Base-by-base conservation (phyloP, 2,888 invertebrate species). In the Eledone cirrhosa region DNA sequence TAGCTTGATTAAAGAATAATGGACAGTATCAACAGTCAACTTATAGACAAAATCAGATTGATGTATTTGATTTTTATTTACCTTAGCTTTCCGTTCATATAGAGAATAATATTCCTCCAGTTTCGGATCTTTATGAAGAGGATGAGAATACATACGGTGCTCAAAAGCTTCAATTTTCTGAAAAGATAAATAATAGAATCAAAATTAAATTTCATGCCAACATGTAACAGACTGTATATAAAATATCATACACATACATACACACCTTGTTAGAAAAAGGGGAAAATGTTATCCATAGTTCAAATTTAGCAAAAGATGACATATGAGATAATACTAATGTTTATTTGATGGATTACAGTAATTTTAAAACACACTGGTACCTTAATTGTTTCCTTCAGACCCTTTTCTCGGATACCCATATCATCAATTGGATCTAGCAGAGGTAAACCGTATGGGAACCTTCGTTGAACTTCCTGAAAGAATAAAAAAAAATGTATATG, bases 371-470 rank as follows among this genome's bases (percentile, higher is more conserved):
- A 8, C 11, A 11, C 41, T 41, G 81, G 53, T 79, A 90, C 90
- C 85, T 89, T 90, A 0, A 97, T 94, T 79, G 97, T 93, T 67
- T 94, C 94, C 83, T 94, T 85, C 47, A 98, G 96, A 16, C 94
- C 94, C 0, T 93, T 90, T 67, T 97, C 96, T 80, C 94, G 94
- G 79, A 99, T 99, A 88, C 95, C 95, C 98, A 99, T 99, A 88
- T 99, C 99, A 79, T 94, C 94, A 27, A 98, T 93, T 0, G 99
- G 99, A 92, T 99, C 96, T 3, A 99, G 91, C 13, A 96, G 91
- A 0, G 99, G 99, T 0, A 97, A 93, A 0, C 96, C 96, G 69
- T 95, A 94, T 0, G 95, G 94, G 90, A 97, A 98, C 53, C 98
- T 93, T 89, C 95, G 95, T 87, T 96, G 94, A 0, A 98, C 97